Evolutionary conservation across 2,113 vertebrate species (phyloP), one percentile per base, ranked within the genome.

Genomic region (Embiotoca jacksoni): DNA sequence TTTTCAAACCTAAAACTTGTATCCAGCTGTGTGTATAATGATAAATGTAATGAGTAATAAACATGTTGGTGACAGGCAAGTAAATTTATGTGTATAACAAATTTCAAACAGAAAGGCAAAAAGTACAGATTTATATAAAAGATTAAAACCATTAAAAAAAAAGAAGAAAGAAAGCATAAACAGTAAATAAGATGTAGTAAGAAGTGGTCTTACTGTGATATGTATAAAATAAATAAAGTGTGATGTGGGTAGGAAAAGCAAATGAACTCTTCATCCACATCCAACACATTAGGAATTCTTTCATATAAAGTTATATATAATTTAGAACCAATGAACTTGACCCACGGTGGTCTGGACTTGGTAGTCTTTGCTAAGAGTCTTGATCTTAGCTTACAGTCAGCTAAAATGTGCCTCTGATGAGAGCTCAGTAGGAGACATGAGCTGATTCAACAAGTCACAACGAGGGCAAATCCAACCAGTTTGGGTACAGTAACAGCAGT

Each of bases 291-390:
- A 72, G 33, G 3, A 84, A 57, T 72, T 80, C 66, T 80, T 66
- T 84, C 61, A 76, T 73, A 80, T 84, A 50, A 53, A 52, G 60
- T 52, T 52, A 75, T 67, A 32, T 60, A 62, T 80, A 68, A 80
- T 84, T 84, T n/a, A 76, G 5, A 67, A 32, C 39, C 60, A 47
- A 58, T 60, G 39, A 33, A 68, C 59, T 60, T 68, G 58, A 81
- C 16, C 63, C 57, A 49, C 36, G 62, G 67, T 39, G 61, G 56
- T 72, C 32, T 52, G 57, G 56, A 63, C 52, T 46, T 61, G 30
- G 64, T 35, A 61, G 64, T 41, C n/a, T 2, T 31, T 55, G 46
- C 56, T 72, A 66, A 77, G n/a, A 64, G 53, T 70, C 68, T 74
- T 74, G 59, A 64, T 75, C 41, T 66, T 57, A 49, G 53, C 7